Conservation (phyloP, 1,140 invertebrate species). For the Lutraria rhynchaena region DNA sequence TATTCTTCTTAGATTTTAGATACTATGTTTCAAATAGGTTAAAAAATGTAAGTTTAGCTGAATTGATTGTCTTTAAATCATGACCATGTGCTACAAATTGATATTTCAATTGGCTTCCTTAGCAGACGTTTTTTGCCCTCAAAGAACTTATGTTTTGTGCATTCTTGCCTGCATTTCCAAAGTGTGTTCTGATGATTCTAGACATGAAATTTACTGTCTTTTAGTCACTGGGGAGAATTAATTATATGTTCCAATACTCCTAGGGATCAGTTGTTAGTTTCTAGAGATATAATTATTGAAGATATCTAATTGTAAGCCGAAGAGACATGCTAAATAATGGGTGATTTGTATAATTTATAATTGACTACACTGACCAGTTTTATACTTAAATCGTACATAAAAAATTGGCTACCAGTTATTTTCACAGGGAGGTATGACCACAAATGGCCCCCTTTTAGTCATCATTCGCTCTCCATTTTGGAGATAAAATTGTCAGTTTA, state of each 20-base stretch:
- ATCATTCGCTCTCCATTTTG: neutral
- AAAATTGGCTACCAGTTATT: conserved; percentile 12
- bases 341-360: conserved; percentile 14
- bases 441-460: conserved; percentile 5
- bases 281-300: conserved; percentile 16
- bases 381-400: neutral
- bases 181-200: too few relatives aligned
- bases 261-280: conserved; percentile 15
- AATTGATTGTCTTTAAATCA: too few relatives aligned
- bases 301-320: conserved; percentile 31
- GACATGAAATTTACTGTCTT: too few relatives aligned
- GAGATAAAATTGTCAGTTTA: conserved; percentile 38
- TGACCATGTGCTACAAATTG: too few relatives aligned
- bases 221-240: neutral
- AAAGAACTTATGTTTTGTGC: too few relatives aligned
- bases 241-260: conserved; percentile 10
- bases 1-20: too few relatives aligned
- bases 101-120: too few relatives aligned
- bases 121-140: too few relatives aligned
- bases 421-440: conserved; percentile 42
- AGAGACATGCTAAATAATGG: conserved; percentile 24
- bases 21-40: too few relatives aligned
- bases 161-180: too few relatives aligned
- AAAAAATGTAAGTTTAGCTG: too few relatives aligned
- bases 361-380: conserved; percentile 20